Conservation (phyloP, 2,113 vertebrate genomes). For the Mus pahari region DNA sequence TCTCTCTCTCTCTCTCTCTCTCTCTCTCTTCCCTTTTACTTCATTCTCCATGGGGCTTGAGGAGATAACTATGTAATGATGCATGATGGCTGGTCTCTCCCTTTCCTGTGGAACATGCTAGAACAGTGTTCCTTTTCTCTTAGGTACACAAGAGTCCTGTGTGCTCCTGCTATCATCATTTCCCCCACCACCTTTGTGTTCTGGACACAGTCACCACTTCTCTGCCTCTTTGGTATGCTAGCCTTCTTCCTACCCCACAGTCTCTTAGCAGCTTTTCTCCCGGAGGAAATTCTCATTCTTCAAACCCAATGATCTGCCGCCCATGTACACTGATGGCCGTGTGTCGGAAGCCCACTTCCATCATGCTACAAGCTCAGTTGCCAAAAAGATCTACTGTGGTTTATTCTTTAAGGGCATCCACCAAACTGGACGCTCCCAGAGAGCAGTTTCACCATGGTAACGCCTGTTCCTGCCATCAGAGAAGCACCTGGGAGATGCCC, state of each 20-base stretch:
- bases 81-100: fast-evolving
- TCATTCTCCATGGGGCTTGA: not conserved
- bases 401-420: not conserved
- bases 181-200: not conserved
- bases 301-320: not conserved
- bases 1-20: too few species aligned
- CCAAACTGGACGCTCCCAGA: not conserved
- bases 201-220: not conserved
- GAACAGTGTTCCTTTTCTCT: not conserved
- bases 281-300: not conserved
- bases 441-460: not conserved
- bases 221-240: not conserved
- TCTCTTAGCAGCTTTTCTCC: not conserved
- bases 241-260: not conserved
- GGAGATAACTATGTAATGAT: not conserved
- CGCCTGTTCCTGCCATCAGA: not conserved
- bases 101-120: not conserved
- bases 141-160: not conserved
- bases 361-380: not conserved
- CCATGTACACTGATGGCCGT: too few species aligned
- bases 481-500: not conserved
- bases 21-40: not conserved
- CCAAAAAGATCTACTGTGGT: not conserved
- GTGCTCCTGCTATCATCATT: not conserved
- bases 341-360: not conserved